Base-by-base conservation (phyloP, 2,113 vertebrate genomes). In the Cyphomyrus discorhynchus region DNA sequence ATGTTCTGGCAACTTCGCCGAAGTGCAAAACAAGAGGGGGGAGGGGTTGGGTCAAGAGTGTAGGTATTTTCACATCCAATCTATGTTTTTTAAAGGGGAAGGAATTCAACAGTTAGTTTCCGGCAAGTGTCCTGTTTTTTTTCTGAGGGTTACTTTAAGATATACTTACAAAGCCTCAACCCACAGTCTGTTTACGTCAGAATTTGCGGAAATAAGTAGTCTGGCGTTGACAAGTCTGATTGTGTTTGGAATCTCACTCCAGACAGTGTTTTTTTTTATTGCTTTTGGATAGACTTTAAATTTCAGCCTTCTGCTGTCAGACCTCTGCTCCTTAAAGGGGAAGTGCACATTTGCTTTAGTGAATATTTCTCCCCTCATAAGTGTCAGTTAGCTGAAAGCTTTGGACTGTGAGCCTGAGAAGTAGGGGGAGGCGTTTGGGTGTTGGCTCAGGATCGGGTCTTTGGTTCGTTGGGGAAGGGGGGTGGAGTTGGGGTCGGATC, bases 1-100 rank as follows among this genome's bases (percentile, higher is more conserved):
- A 91, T 96, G 95, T 96, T 92, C 95, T 93, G 89, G 88, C 88
- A 90, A 90, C 91, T 91, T 89, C 94, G 92, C 92, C 50, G 3
- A 52, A 87, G 85, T 35, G 17, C 92, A 91, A 91, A 88, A 11
- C 91, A 86, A 90, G 90, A 88, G 90, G 87, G 91, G 91, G 85
- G 85, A 8, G 10, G 92, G 93, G 93, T 92, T 2, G 50, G 50
- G 39, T 84, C 45, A 84, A n/a, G 27, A 31, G 3, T 87, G 31
- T 27, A 35, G 27, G 50, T 53, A 50, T 87, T 87, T 87, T 27
- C 35, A 53, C 31, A 8, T 35, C 50, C n/a, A n/a, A 15, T 47
- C 83, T 86, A 24, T 53, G 31, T 35, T 17, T 87, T 87, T 53
- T 35, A 17, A 35, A 49, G 85, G 85, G 49, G 15, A 52, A 52